These are phyloP conservation scores for Rhizomys pruinosus DNA, from an alignment of 2,113 vertebrate species.

Conservation along the genomic window DNA sequence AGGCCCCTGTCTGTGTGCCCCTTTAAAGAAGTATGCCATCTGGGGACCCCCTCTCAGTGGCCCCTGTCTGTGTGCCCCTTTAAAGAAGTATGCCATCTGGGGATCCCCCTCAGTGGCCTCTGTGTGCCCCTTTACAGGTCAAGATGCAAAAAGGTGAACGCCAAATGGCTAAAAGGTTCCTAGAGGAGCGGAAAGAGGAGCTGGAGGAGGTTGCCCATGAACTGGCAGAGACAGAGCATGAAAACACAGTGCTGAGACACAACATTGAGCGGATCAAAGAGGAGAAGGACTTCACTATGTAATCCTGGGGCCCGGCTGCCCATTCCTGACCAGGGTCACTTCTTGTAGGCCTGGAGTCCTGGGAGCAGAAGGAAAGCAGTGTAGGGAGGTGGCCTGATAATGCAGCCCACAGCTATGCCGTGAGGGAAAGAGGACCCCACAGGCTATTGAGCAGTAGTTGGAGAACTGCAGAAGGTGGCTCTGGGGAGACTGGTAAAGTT, in stretches of 20 bases:
- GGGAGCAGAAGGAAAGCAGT: background rate
- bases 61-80: no score
- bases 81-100: no score
- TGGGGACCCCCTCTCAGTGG: no score
- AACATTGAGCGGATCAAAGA: constrained; percentile 93
- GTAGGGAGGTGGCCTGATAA: background rate
- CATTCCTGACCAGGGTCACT: rapidly evolving
- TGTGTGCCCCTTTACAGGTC: constrained; percentile 82
- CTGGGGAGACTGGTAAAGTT: background rate
- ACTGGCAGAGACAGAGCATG: constrained; percentile 90
- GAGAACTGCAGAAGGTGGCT: background rate
- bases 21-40: no score
- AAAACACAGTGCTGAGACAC: constrained; percentile 89
- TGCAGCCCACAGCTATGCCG: rapidly evolving
- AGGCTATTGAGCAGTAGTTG: rapidly evolving
- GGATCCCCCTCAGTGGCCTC: constrained; percentile 42
- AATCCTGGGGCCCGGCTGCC: constrained; percentile 18
- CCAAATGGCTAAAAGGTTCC: constrained; percentile 90
- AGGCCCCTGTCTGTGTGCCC: no score
- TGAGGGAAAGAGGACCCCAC: background rate
- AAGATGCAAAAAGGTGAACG: constrained; percentile 89
- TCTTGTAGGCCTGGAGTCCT: background rate
- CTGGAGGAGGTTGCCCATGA: constrained; percentile 91
- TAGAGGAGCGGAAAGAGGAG: constrained; percentile 90
- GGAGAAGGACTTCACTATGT: constrained; percentile 88